These are phyloP conservation scores for Gambusia yucatana DNA, from an alignment of 2,797 vertebrate species.

Conservation along the genomic window DNA sequence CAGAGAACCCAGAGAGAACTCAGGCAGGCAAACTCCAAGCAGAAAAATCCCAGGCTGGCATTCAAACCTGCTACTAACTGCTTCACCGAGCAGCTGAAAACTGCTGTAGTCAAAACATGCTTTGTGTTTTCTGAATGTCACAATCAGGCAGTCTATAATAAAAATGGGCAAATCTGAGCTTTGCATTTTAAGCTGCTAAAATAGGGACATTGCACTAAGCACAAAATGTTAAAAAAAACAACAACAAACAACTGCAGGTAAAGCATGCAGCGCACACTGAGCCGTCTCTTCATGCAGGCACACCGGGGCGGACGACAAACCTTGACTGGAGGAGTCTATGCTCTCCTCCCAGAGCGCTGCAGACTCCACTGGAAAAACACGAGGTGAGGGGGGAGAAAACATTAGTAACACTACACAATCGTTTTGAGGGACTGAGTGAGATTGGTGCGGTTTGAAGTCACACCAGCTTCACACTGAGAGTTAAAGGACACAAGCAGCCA, in stretches of 20 bases:
- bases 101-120: neutral
- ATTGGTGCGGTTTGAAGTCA: neutral
- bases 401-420: conserved; percentile 21
- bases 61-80: neutral
- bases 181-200: conserved; percentile 16
- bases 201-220: neutral
- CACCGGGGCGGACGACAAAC: conserved; percentile 68
- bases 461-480: conserved; percentile 25
- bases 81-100: neutral
- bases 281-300: conserved; percentile 57
- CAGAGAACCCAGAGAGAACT: neutral
- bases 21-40: neutral
- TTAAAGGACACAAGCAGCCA: no score
- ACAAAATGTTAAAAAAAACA: neutral
- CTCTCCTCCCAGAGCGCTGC: conserved; percentile 77
- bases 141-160: conserved; percentile 24
- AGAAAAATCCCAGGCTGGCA: neutral
- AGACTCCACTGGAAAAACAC: conserved; percentile 78
- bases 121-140: neutral
- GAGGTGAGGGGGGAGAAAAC: conserved; percentile 50
- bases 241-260: neutral
- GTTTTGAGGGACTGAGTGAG: conserved; percentile 11
- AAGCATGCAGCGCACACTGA: conserved; percentile 48
- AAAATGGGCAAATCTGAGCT: conserved; percentile 2
- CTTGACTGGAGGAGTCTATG: conserved; percentile 78